Evolutionary conservation across 1,140 invertebrate genomes (phyloP), one percentile per base, ranked within the genome.

Genomic region (Trichogramma pretiosum): DNA sequence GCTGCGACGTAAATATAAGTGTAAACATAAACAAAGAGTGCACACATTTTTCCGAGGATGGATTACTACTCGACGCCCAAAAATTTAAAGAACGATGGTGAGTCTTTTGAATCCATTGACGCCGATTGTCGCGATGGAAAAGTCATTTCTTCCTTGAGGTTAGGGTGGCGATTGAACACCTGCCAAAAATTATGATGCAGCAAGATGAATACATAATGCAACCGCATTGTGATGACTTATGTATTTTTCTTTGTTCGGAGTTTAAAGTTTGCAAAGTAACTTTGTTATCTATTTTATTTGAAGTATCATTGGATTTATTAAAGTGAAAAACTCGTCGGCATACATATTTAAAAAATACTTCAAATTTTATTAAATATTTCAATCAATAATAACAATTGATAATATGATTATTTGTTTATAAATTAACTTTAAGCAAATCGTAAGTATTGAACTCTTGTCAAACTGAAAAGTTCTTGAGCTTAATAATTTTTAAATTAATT

Each of bases 11-110:
- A n/a, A n/a, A n/a, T n/a, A n/a, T n/a, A n/a, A n/a, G n/a, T n/a
- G n/a, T n/a, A n/a, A n/a, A n/a, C n/a, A n/a, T n/a, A n/a, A n/a
- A n/a, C n/a, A n/a, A n/a, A n/a, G n/a, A n/a, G n/a, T n/a, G n/a
- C n/a, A n/a, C n/a, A n/a, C n/a, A n/a, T n/a, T n/a, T n/a, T n/a
- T n/a, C n/a, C n/a, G n/a, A n/a, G 58, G 60, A 72, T 72, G 69
- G 69, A 72, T 48, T 60, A 64, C 54, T 70, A 64, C 51, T 58
- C 59, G 37, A 64, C 67, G 4, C 60, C 68, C 28, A 70, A 68
- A 66, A 63, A 61, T 62, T 67, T 63, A 54, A 72, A 70, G 56
- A 55, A 39, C 47, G 68, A 72, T 56, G 69, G 69, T 72, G 60
- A 68, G 67, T 57, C 36, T 52, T 55, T 56, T 46, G 44, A 3